These are phyloP conservation scores for Phycodurus eques DNA, from an alignment of 2,113 vertebrate genomes.

Conservation along the genomic window DNA sequence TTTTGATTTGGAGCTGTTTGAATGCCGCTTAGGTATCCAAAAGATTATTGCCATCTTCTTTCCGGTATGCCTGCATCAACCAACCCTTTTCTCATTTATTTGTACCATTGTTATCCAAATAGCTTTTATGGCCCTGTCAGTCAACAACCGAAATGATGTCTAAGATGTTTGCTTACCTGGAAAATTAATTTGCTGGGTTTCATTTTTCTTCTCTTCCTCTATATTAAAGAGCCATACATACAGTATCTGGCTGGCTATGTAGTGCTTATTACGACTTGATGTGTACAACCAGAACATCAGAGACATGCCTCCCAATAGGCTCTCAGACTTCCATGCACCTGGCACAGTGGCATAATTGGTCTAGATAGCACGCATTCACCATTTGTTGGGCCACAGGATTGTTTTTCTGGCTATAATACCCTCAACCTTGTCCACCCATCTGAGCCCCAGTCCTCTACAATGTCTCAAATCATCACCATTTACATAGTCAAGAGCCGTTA, in stretches of 20 bases:
- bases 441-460: constrained; percentile 74
- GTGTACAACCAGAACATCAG: constrained; percentile 76
- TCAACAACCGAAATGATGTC: constrained; percentile 27
- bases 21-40: constrained; percentile 5
- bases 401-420: constrained; percentile 70
- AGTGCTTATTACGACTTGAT: constrained; percentile 76
- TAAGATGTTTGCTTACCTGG: constrained; percentile 38
- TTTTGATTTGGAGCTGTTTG: constrained; percentile 1
- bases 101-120: constrained; percentile 12
- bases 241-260: constrained; percentile 52
- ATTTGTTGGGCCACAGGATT: constrained; percentile 66
- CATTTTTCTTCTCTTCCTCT: constrained; percentile 45
- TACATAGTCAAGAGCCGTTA: constrained; percentile 82
- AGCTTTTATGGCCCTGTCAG: constrained; percentile 26
- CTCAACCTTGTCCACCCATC: constrained; percentile 72
- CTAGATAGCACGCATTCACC: constrained; percentile 62
- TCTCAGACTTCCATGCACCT: constrained; percentile 77
- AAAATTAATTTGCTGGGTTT: constrained; percentile 70
- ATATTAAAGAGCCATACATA: constrained; percentile 63
- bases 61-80: neutral
- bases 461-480: constrained; percentile 77
- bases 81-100: constrained; percentile 22
- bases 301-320: constrained; percentile 76
- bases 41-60: constrained; percentile 4
- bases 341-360: constrained; percentile 79